Evolutionary conservation across 2,113 vertebrate genomes (phyloP).

Genomic region (Daphoenositta chrysoptera): DNA sequence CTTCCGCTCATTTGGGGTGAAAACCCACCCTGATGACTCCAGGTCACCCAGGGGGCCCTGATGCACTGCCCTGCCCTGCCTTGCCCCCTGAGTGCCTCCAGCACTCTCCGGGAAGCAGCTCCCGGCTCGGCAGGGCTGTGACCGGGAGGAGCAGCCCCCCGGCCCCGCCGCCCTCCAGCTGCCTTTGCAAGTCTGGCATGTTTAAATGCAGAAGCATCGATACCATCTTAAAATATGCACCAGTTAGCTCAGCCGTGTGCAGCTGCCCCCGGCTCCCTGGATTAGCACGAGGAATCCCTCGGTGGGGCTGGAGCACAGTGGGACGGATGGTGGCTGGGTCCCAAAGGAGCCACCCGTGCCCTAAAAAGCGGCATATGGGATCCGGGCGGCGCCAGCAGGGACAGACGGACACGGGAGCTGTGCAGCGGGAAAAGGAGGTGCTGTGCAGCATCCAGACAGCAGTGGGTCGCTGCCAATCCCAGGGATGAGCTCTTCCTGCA

Average conservation of each 20-base stretch:
- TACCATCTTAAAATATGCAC: neutral
- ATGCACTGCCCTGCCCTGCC: too few species aligned
- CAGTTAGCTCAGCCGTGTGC: neutral
- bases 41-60: accelerated
- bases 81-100: too few species aligned
- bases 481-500: neutral
- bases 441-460: accelerated
- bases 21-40: neutral
- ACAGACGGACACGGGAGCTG: accelerated
- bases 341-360: neutral
- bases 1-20: neutral
- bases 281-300: accelerated
- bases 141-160: accelerated
- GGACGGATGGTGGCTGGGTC: neutral
- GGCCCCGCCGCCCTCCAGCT: neutral
- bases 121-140: accelerated
- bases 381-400: neutral
- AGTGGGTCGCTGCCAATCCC: neutral
- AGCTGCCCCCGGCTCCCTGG: neutral
- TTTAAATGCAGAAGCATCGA: neutral
- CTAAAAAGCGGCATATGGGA: accelerated
- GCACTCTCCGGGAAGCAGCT: neutral
- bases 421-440: neutral
- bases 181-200: too few species aligned
- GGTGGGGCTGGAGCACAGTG: neutral